Evolutionary conservation across 2,113 vertebrate genomes (phyloP).

Genomic region (Gambusia affinis): DNA sequence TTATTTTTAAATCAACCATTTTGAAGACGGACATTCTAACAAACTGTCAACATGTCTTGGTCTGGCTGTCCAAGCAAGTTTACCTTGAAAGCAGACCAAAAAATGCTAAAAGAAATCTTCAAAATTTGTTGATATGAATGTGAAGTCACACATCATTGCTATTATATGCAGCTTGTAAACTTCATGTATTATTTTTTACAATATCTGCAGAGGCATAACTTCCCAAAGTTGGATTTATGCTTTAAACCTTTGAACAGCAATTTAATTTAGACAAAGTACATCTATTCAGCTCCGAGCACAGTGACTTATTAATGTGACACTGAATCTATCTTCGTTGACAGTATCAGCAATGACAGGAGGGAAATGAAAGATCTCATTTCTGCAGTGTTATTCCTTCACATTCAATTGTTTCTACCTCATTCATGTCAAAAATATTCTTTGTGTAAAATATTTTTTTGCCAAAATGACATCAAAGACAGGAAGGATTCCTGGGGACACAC

Average conservation of each 20-base stretch:
- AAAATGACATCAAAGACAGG: background rate
- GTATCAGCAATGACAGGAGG: constrained; percentile 1
- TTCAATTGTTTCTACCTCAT: background rate
- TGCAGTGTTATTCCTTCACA: background rate
- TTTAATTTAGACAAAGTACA: background rate
- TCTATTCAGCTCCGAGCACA: background rate
- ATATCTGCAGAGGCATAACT: background rate
- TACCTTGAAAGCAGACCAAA: no score
- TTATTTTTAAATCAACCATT: no score
- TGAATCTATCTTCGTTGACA: background rate
- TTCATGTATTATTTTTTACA: no score
- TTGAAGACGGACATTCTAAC: no score
- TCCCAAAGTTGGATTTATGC: background rate
- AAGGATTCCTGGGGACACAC: background rate
- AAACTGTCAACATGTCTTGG: no score
- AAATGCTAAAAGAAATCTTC: no score
- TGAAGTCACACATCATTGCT: no score
- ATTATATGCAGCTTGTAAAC: no score
- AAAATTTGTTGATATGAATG: no score
- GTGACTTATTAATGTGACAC: background rate
- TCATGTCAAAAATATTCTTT: background rate
- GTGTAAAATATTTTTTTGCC: background rate
- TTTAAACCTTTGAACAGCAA: background rate
- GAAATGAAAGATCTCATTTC: constrained; percentile 8
- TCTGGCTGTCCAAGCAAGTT: no score